A percentile compares a stretch with the other conserved stretches of the same genome.
Conservation (phyloP, 2,888 invertebrate species). For the Drosophila siamana region DNA sequence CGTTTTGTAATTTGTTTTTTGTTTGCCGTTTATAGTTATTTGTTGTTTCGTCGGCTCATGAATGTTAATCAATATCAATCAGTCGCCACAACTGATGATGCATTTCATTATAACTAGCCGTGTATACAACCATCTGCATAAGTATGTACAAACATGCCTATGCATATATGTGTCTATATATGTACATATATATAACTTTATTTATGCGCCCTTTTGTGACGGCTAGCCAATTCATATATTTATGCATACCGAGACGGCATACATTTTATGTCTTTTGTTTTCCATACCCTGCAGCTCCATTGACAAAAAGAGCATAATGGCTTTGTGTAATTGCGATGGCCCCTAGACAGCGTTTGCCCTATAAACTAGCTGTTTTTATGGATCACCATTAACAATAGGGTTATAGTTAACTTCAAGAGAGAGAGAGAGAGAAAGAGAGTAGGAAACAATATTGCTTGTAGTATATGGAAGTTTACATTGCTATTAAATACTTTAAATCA, state of each 20-base stretch:
- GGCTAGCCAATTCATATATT: constrained; percentile 27
- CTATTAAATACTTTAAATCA: not conserved
- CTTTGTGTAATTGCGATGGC: constrained; percentile 2
- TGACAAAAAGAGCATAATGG: not conserved
- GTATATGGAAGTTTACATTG: not conserved
- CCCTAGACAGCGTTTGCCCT: not conserved
- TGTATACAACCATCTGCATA: not conserved
- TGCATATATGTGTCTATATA: constrained; percentile 1
- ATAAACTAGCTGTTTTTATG: not conserved
- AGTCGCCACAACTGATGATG: constrained; percentile 60
- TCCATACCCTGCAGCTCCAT: not conserved
- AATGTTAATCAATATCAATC: constrained; percentile 74
- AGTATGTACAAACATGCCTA: constrained; percentile 2
- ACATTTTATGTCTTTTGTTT: constrained; percentile 39
- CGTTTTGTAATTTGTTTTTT: constrained; percentile 68
- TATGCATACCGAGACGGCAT: constrained; percentile 40
- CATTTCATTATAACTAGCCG: constrained; percentile 57
- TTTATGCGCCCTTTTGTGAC: constrained; percentile 61
- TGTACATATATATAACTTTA: not conserved
- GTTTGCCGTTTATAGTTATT: constrained; percentile 31
- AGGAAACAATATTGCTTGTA: not conserved
- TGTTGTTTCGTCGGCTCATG: constrained; percentile 50
- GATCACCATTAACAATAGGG: not conserved
- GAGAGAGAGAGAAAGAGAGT: not conserved
- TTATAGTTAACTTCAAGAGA: not conserved